A percentile compares a stretch with the other conserved stretches of the same genome.
These are phyloP conservation scores for Knipowitschia caucasica DNA, from an alignment of 2,797 vertebrate species.

Conservation along the genomic window DNA sequence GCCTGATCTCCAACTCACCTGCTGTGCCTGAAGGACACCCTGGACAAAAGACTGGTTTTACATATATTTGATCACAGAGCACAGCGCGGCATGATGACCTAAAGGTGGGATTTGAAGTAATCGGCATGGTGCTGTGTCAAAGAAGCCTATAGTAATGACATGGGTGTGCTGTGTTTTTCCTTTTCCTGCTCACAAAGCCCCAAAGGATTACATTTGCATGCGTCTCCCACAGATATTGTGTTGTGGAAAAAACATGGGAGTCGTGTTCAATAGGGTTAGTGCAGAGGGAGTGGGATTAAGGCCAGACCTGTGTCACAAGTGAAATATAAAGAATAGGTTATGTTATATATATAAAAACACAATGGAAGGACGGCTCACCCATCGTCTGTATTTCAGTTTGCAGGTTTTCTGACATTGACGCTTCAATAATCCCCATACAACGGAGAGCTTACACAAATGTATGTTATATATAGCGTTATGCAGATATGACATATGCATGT, in stretches of 20 bases:
- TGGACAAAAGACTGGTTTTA: slow-evolving; percentile 35
- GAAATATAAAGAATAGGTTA: not conserved
- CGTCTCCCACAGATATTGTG: slow-evolving; percentile 26
- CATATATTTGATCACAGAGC: slow-evolving; percentile 57
- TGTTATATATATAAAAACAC: too few relatives aligned
- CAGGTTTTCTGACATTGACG: too few relatives aligned
- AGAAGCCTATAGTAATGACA: slow-evolving; percentile 20
- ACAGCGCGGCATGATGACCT: not conserved
- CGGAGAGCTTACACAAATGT: too few relatives aligned
- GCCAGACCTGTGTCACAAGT: slow-evolving; percentile 12
- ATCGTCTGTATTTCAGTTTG: too few relatives aligned
- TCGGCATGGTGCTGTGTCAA: slow-evolving; percentile 16
- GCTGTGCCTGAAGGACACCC: slow-evolving; percentile 45
- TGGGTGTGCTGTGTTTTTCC: slow-evolving; percentile 24
- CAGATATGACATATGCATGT: too few relatives aligned
- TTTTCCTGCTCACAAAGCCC: slow-evolving; percentile 12
- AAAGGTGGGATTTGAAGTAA: slow-evolving; percentile 25
- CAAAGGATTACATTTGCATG: slow-evolving; percentile 52
- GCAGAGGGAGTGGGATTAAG: not conserved
- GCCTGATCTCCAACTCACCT: slow-evolving; percentile 53
- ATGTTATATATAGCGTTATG: too few relatives aligned
- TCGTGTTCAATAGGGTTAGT: slow-evolving; percentile 4
- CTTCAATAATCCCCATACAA: too few relatives aligned
- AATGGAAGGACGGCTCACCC: too few relatives aligned
- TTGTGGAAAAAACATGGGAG: not conserved